phyloP scores from a whole-genome alignment of 2,888 invertebrate species.

The Siphlonurus alternatus region DNA sequence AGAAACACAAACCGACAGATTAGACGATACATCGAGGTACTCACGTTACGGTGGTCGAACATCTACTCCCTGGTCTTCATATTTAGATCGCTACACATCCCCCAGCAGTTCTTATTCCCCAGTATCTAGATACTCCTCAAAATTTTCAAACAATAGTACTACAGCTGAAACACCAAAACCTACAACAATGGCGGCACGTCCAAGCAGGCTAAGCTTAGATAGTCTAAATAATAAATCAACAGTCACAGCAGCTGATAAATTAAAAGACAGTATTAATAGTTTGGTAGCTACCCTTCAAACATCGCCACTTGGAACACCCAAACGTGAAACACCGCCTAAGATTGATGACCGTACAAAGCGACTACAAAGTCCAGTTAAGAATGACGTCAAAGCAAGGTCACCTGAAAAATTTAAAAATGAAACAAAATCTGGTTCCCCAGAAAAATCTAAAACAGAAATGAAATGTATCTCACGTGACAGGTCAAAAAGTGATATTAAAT shows the following conservation, averaged over 20 bases:
- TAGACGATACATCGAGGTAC: constrained; percentile 48
- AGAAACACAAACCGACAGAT: constrained; percentile 53
- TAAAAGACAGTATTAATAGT: background rate
- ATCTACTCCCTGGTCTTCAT: constrained; percentile 48
- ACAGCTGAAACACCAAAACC: constrained; percentile 2
- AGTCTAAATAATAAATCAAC: background rate
- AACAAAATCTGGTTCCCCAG: background rate
- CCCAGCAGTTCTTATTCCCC: constrained; percentile 1
- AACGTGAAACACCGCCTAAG: background rate
- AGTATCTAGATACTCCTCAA: background rate
- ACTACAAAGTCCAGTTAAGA: background rate
- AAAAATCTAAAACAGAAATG: background rate
- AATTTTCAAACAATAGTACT: background rate
- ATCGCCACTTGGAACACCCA: background rate
- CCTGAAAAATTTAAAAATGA: background rate
- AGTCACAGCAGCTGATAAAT: background rate
- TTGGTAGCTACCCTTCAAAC: background rate
- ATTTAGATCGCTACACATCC: constrained; percentile 28
- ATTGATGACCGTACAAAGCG: background rate
- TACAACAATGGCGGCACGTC: constrained; percentile 3
- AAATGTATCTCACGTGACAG: background rate
- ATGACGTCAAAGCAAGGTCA: background rate
- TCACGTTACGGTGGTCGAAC: constrained; percentile 38
- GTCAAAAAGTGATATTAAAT: background rate
- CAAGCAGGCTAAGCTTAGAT: background rate